Evolutionary conservation across 2,113 vertebrate genomes (phyloP), one percentile per base, ranked within the genome.

Genomic region (Aptenodytes forsteri): DNA sequence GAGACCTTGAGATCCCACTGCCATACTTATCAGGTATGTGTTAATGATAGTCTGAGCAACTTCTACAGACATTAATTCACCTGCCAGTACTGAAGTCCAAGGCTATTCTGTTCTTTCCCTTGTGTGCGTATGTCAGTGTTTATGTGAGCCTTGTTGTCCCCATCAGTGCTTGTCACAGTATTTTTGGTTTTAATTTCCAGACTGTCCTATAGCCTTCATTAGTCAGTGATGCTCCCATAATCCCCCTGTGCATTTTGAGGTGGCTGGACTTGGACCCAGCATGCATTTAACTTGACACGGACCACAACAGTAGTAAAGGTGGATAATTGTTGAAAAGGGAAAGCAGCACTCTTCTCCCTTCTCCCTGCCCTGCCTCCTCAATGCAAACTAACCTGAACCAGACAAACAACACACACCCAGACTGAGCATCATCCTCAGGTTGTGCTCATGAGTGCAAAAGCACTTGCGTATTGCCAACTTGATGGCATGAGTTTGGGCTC

Each of bases 1-100:
- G 83, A 95, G 91, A 91, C 79, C 93, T 97, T 95, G 89, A 93
- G 82, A 95, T 95, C 83, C 36, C 93, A 76, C 78, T 94, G 81
- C 81, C 81, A 95, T 83, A 83, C 64, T 93, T 87, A 90, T 81
- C 94, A 85, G 65, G 72, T 86, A 38, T 95, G 87, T 87, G 67
- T 59, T 91, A 93, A 96, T 93, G 91, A 85, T 76, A 49, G 58
- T 59, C 82, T 64, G 71, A 96, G 75, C 36, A 93, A 79, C 84
- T 92, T 92, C 72, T 85, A 54, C 56, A 95, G 90, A 77, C 62
- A 76, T 93, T 85, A 91, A 93, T 96, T 93, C 86, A 95, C 69
- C 73, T 92, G 83, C 92, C 77, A 78, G 52, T 26, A 34, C 61
- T 76, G 89, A 87, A 40, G 23, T 87, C 56, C 77, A 91, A 87